phyloP scores from a whole-genome alignment of 2,113 vertebrate genomes.

The Eptatretus burgeri region DNA sequence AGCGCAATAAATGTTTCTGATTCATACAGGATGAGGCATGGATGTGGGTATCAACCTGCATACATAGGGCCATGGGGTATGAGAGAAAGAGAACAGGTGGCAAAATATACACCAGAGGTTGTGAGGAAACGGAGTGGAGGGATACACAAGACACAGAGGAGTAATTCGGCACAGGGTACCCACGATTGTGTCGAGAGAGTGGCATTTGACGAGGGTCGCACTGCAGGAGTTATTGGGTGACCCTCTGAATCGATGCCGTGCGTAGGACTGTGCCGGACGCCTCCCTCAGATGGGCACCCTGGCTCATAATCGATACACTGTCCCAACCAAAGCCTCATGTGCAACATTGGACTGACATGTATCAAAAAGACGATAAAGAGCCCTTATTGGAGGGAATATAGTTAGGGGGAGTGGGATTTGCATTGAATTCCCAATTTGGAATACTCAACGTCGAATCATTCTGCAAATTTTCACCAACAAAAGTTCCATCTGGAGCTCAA shows the following conservation, averaged over 20 bases:
- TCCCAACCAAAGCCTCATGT: no score
- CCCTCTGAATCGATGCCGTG: no score
- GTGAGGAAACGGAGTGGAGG: not conserved
- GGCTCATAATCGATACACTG: no score
- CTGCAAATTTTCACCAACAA: no score
- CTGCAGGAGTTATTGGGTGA: not conserved
- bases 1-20: slow-evolving; percentile 80
- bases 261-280: no score
- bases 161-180: not conserved
- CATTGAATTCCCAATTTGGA: not conserved
- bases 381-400: no score
- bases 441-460: not conserved
- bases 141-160: not conserved
- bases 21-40: slow-evolving; percentile 96
- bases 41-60: slow-evolving; percentile 85
- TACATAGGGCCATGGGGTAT: not conserved
- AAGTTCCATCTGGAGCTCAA: no score
- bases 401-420: no score
- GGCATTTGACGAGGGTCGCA: not conserved
- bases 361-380: no score
- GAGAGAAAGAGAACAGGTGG: not conserved
- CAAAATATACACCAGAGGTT: not conserved
- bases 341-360: no score
- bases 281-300: no score
- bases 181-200: not conserved